Percentiles rank a stretch among this genome's conserved stretches.
Conservation (phyloP, 2,113 vertebrate species). For the Butorides virescens region DNA sequence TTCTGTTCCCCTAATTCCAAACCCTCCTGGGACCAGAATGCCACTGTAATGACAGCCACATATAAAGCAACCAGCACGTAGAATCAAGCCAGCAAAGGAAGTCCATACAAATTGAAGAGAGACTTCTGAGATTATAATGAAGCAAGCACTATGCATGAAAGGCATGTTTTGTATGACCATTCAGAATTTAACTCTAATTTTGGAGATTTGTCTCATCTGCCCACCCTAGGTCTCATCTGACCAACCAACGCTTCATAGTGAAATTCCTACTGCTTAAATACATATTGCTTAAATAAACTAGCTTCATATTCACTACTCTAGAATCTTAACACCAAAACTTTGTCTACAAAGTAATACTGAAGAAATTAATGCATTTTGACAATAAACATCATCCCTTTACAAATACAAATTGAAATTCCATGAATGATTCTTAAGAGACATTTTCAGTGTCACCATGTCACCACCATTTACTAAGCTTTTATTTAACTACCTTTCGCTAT, state of each 20-base stretch:
- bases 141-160: background rate
- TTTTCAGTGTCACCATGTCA: background rate
- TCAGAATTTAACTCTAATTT: background rate
- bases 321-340: background rate
- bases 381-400: background rate
- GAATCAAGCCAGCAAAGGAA: background rate
- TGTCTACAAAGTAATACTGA: background rate
- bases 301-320: background rate
- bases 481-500: background rate
- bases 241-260: background rate
- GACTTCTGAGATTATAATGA: background rate
- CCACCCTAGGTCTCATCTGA: background rate
- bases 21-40: slow-evolving; percentile 81
- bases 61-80: background rate
- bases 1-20: slow-evolving; percentile 77
- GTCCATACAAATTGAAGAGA: background rate
- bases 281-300: background rate
- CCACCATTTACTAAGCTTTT: background rate
- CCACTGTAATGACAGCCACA: slow-evolving; percentile 69
- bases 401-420: background rate
- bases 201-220: background rate
- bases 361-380: background rate
- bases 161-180: background rate
- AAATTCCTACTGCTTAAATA: background rate
- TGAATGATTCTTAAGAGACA: background rate